Base-by-base conservation (phyloP, 2,888 invertebrate genomes). In the Sisyra terminalis region DNA sequence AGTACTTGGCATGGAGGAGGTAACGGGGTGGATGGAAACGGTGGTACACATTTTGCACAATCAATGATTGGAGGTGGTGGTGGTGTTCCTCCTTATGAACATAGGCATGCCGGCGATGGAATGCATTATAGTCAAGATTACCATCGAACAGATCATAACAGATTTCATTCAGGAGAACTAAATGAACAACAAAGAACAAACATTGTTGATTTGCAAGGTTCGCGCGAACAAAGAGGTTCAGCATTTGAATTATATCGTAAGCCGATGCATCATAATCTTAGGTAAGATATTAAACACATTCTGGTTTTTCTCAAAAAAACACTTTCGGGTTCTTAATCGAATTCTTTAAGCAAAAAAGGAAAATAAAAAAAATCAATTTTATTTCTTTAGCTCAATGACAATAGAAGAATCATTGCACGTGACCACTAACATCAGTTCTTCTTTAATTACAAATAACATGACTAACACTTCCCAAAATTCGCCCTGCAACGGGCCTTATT, bases 171-270 rank as follows among this genome's bases (percentile, higher is more conserved):
- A 10, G 35, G 35, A 9, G 42, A 42, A 29, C 34, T 14, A 3
- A 15, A 15, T 14, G 29, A 42, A 11, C 29, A 41, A 8, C 34
- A 18, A 16, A 46, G 56, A 34, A 53, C 51, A 1, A 53, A 55
- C 41, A 61, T 64, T 14, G 63, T 76, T 9, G 76, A 77, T 53
- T 66, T 90, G 57, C 86, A 87, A 42, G 88, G 89, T 39, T 83
- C 88, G 54, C 72, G 85, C 52, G 90, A 90, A 57, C 89, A 90
- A 56, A 70, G 90, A 43, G 90, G 90, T 18, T 90, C 90, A 48
- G 93, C 93, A n/a, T 92, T 93, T 60, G 92, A 92, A 63, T 67
- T 92, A 47, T 93, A 92, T 60, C 77, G 89, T 50, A 92, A 92
- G 63, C 90, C 90, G 8, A 76, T 85, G 56, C 82, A 84, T 71